Base-by-base conservation (phyloP, 2,113 vertebrate genomes). In the Megaceryle maxima region DNA sequence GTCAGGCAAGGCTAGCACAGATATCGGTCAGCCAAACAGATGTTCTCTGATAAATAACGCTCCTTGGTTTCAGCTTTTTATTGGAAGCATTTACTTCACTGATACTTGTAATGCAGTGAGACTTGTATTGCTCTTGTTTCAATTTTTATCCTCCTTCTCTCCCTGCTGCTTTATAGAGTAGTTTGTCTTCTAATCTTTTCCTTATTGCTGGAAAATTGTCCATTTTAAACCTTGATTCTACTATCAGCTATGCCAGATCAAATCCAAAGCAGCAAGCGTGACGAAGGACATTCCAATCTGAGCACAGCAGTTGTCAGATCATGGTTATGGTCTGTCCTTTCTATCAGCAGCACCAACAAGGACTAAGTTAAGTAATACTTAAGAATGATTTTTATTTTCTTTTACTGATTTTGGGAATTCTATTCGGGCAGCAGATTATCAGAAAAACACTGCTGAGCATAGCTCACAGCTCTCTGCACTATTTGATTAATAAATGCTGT, bases 141-240 rank as follows among this genome's bases (percentile, higher is more conserved):
- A 88, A 39, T 92, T 77, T 83, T 74, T 59, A 78, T 74, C 22
- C 22, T 33, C 22, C 6, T 41, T 64, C 48, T 46, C 6, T 14
- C 26, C 31, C 37, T 12, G 12, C 39, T 84, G 76, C 80, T 88
- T 93, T 83, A 62, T 62, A 59, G 79, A 83, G 63, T 55, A 63
- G 55, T 83, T 93, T 92, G 63, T 82, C 81, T 70, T 88, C 69
- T 83, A 83, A 87, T 94, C 62, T 66, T 87, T 74, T 74, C 46
- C 68, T 92, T 75, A 84, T 84, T 94, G 87, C 87, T 78, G 60
- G 89, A 89, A 94, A 94, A 87, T 83, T 91, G 89, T 79, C 57
- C 43, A 26, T 87, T 95, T 95, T 84, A 56, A 88, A 57, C 69
- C 41, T n/a, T 67, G 68, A 55, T 83, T 86, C 73, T 88, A 2